These are phyloP conservation scores for Phylloscopus trochiloides DNA, from an alignment of 2,113 vertebrate species.

Conservation along the genomic window DNA sequence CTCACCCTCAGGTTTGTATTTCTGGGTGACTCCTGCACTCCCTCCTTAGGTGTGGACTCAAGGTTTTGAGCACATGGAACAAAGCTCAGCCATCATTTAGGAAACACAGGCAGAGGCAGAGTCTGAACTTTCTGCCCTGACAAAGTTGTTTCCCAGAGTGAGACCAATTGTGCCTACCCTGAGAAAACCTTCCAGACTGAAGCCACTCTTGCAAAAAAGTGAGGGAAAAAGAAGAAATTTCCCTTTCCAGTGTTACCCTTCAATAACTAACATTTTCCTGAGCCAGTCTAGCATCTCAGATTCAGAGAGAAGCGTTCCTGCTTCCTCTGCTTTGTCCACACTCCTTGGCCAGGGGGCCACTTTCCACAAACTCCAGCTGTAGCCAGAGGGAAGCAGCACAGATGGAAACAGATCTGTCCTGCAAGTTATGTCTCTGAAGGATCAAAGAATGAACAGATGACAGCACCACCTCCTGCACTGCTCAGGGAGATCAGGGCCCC, in stretches of 20 bases:
- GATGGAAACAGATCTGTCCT: not conserved
- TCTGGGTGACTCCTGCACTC: not conserved
- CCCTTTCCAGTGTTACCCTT: not conserved
- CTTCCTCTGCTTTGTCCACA: not conserved
- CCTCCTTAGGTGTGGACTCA: not conserved
- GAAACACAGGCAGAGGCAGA: not conserved
- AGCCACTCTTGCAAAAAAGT: not conserved
- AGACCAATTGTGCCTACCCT: not conserved
- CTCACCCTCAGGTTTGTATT: not conserved
- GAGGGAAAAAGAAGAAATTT: not conserved
- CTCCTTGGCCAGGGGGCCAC: not conserved
- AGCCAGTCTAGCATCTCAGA: not conserved
- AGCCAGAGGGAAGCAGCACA: not conserved
- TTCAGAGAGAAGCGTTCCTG: rapidly evolving
- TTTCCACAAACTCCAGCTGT: not conserved
- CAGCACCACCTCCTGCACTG: not conserved
- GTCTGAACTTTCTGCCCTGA: not conserved
- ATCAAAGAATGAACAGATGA: not conserved
- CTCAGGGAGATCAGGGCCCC: not conserved
- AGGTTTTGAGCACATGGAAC: not conserved
- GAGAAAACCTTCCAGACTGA: not conserved
- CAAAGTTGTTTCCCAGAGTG: rapidly evolving
- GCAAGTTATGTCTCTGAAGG: not conserved
- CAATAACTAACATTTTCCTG: not conserved
- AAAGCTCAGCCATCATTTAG: not conserved